Percentiles rank a stretch among this genome's conserved stretches.
Evolutionary conservation across 2,888 invertebrate species (phyloP).

Genomic region (Pollenia angustigena): DNA sequence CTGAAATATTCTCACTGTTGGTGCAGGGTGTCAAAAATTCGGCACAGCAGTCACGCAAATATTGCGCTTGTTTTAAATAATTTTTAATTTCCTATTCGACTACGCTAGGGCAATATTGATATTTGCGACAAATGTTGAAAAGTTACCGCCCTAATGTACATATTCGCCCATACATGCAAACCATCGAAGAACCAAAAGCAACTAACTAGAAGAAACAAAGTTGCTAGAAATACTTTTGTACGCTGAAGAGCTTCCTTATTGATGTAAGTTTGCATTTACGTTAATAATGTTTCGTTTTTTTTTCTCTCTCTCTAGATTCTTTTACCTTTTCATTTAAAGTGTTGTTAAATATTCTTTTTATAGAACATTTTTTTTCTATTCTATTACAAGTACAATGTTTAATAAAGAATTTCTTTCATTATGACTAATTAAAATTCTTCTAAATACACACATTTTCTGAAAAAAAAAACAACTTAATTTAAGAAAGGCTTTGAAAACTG

Average conservation of each 20-base stretch:
- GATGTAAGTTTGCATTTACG: constrained; percentile 55
- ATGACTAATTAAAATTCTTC: constrained; percentile 56
- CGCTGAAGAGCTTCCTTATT: constrained; percentile 64
- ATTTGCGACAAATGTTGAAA: too few relatives aligned
- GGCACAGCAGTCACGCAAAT: too few relatives aligned
- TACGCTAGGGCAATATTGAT: too few relatives aligned
- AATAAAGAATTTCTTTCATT: constrained; percentile 34
- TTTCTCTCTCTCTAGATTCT: background rate
- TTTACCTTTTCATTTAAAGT: constrained; percentile 36
- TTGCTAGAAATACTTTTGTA: constrained; percentile 50
- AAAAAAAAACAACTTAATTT: constrained; percentile 40
- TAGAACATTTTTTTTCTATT: constrained; percentile 29
- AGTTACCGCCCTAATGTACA: too few relatives aligned
- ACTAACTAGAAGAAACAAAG: background rate
- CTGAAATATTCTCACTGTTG: too few relatives aligned
- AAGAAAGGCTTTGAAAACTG: background rate
- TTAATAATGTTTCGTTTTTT: constrained; percentile 47
- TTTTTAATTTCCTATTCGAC: too few relatives aligned
- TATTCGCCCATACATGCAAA: too few relatives aligned
- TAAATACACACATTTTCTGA: background rate
- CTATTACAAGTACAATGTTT: constrained; percentile 15
- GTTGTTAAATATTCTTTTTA: constrained; percentile 46
- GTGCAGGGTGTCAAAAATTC: too few relatives aligned
- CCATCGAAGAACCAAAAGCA: background rate
- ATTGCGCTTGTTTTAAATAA: too few relatives aligned